phyloP scores from a whole-genome alignment of 1,140 invertebrate genomes.

The Papilio aristodemus region DNA sequence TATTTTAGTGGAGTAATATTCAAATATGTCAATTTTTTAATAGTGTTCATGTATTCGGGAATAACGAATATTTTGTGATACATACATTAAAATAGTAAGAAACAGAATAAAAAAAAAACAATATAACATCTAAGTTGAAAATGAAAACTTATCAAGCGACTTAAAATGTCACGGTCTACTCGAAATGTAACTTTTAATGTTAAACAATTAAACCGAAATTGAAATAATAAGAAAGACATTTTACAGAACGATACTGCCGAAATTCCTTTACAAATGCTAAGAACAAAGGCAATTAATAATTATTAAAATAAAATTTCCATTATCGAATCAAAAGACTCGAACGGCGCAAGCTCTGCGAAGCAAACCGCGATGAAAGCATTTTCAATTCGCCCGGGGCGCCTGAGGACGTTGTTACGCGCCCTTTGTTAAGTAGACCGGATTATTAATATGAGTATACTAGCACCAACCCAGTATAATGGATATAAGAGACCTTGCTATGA shows the following conservation, averaged over 20 bases:
- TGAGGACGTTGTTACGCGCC: slow-evolving; percentile 7
- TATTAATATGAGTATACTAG: slow-evolving; percentile 23
- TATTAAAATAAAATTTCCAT: slow-evolving; percentile 33
- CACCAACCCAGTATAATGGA: background rate
- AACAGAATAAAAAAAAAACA: background rate
- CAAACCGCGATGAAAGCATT: slow-evolving; percentile 34
- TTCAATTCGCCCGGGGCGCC: slow-evolving; percentile 28
- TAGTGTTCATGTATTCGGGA: no score
- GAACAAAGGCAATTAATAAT: slow-evolving; percentile 28
- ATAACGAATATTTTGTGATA: no score
- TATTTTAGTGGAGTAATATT: background rate
- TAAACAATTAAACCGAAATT: slow-evolving; percentile 22
- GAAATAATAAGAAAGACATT: slow-evolving; percentile 21
- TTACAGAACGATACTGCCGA: slow-evolving; percentile 6
- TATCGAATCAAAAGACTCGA: slow-evolving; percentile 31
- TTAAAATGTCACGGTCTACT: background rate
- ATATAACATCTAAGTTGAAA: background rate
- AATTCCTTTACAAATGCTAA: slow-evolving; percentile 10
- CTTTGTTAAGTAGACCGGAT: slow-evolving; percentile 22
- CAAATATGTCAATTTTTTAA: background rate
- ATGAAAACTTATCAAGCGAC: background rate
- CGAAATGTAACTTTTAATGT: slow-evolving; percentile 10
- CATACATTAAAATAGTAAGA: background rate
- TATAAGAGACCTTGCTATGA: background rate
- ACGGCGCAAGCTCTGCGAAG: slow-evolving; percentile 15